Percentiles rank a stretch among this genome's conserved stretches.
Conservation (phyloP, 1,140 invertebrate genomes). For the Heliconius himera region DNA sequence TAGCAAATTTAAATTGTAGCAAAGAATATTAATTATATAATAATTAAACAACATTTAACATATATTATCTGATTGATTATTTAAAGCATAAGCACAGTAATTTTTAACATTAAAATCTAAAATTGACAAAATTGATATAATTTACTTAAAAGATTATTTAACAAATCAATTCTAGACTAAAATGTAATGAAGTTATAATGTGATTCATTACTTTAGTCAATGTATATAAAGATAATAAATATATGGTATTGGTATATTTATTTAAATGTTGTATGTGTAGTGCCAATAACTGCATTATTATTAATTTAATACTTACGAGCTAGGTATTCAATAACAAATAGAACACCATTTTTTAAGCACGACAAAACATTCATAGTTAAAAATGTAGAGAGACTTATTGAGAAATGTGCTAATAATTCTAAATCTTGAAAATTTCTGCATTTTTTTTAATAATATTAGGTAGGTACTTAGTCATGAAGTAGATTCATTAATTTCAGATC, state of each 20-base stretch:
- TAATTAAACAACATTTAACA: constrained; percentile 21
- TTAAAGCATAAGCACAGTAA: constrained; percentile 63
- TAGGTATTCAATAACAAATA: constrained; percentile 83
- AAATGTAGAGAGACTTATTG: constrained; percentile 83
- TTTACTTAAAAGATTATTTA: constrained; percentile 73
- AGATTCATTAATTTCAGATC: constrained; percentile 77
- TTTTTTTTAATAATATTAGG: constrained; percentile 51
- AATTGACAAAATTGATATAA: constrained; percentile 81
- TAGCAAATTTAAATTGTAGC: constrained; percentile 33
- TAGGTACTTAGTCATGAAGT: constrained; percentile 59
- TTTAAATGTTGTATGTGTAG: constrained; percentile 58
- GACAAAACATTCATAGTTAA: constrained; percentile 83
- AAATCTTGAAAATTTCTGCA: constrained; percentile 76
- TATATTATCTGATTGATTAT: constrained; percentile 32
- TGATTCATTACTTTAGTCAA: constrained; percentile 15
- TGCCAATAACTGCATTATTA: constrained; percentile 82
- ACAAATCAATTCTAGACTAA: constrained; percentile 65
- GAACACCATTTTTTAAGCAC: constrained; percentile 82
- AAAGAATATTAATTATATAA: constrained; percentile 35
- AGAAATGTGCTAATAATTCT: constrained; percentile 83
- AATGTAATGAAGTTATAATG: constrained; percentile 48
- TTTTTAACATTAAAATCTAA: constrained; percentile 76
- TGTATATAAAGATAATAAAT: constrained; percentile 1
- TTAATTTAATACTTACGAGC: constrained; percentile 76
- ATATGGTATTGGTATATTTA: not conserved